These are phyloP conservation scores for Lepeophtheirus nordmannii DNA, from an alignment of 2,888 invertebrate species.

Conservation along the genomic window DNA sequence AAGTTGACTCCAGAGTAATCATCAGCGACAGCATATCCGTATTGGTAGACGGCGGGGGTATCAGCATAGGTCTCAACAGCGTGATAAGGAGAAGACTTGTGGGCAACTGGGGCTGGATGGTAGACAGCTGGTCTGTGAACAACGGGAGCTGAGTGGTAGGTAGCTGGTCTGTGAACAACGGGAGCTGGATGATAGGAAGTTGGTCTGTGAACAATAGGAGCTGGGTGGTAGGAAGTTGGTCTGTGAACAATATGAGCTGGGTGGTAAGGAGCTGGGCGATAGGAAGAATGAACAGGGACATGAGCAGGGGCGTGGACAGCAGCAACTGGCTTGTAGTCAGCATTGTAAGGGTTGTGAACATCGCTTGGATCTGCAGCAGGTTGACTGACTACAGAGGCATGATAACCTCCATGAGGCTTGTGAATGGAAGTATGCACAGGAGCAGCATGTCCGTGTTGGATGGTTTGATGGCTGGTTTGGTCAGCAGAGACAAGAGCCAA, in stretches of 20 bases:
- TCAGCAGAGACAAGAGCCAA: constrained; percentile 2
- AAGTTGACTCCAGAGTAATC: background rate
- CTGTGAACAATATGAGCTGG: background rate
- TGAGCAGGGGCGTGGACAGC: constrained; percentile 15
- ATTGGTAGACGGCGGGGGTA: constrained; percentile 3
- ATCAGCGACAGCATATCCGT: background rate
- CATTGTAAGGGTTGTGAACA: constrained; percentile 5
- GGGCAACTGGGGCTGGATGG: no score
- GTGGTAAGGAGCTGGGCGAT: constrained; percentile 5
- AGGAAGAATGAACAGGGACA: background rate
- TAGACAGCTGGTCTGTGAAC: no score
- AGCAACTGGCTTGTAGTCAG: constrained; percentile 2
- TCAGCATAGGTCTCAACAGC: no score
- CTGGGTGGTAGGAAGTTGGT: background rate
- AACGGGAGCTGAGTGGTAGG: no score
- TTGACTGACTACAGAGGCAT: constrained; percentile 9
- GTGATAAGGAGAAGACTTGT: no score
- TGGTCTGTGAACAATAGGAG: no score
- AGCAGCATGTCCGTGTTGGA: constrained; percentile 15
- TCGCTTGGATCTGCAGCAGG: constrained; percentile 7
- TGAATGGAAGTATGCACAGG: constrained; percentile 1
- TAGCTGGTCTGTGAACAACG: no score
- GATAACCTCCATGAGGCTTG: constrained; percentile 13
- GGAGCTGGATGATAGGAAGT: no score
- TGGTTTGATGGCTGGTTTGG: constrained; percentile 19